Percentiles rank a stretch among this genome's conserved stretches.
phyloP scores from a whole-genome alignment of 2,113 vertebrate species.

The Typhlomys cinereus region DNA sequence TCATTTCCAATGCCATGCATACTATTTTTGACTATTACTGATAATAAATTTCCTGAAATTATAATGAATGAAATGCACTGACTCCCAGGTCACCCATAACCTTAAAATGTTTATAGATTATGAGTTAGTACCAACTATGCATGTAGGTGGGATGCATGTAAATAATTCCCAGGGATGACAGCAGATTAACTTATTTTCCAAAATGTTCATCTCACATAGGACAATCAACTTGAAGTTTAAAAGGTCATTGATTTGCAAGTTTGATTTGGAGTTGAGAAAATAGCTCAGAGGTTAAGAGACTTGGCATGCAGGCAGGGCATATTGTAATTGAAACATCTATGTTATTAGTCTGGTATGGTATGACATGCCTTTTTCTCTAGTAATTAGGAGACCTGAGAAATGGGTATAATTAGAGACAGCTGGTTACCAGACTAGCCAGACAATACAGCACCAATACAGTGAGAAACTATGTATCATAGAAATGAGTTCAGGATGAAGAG shows the following conservation, averaged over 20 bases:
- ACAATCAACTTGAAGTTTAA: slow-evolving; percentile 1
- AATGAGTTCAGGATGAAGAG: too few species aligned
- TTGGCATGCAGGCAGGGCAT: too few species aligned
- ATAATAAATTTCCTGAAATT: neutral
- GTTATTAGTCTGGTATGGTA: too few species aligned
- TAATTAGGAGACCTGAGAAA: too few species aligned
- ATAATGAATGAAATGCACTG: neutral
- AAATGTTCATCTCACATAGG: neutral
- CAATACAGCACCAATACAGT: too few species aligned
- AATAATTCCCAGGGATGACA: neutral
- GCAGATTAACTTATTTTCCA: neutral
- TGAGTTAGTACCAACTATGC: neutral
- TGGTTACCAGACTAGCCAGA: too few species aligned
- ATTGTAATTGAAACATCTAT: too few species aligned
- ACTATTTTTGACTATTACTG: neutral
- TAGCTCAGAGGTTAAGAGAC: too few species aligned
- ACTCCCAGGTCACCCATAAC: neutral
- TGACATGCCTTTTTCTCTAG: too few species aligned
- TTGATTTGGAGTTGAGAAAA: too few species aligned
- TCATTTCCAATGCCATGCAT: neutral
- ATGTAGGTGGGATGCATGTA: accelerated
- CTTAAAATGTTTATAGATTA: neutral
- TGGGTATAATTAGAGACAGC: too few species aligned
- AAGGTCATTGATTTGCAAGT: neutral
- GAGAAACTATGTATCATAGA: too few species aligned